Evolutionary conservation across 2,888 invertebrate species (phyloP), one percentile per base, ranked within the genome.

Genomic region (Caenorhabditis sp.): DNA sequence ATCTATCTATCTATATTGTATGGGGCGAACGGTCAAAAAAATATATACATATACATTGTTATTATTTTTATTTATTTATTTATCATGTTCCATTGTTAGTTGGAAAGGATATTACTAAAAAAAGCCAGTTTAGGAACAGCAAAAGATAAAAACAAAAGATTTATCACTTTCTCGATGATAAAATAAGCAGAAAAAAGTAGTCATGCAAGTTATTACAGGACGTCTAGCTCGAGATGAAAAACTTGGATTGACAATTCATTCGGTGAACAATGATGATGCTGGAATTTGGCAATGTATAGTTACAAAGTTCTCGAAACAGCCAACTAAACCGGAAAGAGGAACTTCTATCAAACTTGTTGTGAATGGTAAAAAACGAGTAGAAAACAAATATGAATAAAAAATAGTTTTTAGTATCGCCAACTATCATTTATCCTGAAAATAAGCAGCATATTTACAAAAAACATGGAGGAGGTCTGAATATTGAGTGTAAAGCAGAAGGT

Each of bases 181-280:
- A 27, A 31, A 36, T 20, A 8, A n/a, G n/a, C 26, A 58, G 50
- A 59, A 53, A 59, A 38, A 26, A 59, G 25, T 58, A 31, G 23
- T 49, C 52, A n/a, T n/a, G n/a, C 17, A 43, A 53, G 26, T 17
- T 25, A 31, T 78, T 84, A 61, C 76, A 87, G 87, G 85, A 12
- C 76, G 87, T 21, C 68, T 87, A 26, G 82, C 80, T 60, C 77
- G 84, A 26, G 84, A 78, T 23, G 68, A 74, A 21, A 67, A 70
- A 53, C 76, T 85, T n/a, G 84, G 83, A n/a, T 64, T 87, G 50
- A 86, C 85, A 0, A 81, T 87, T 23, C 84, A 85, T 59, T 67
- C 83, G 5, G 76, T 87, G 8, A 52, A 61, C 4, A 60, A 70
- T 20, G 56, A 67, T 1, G 87, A 87, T 68, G 83, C 80, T 17